Evolutionary conservation across 2,113 vertebrate species (phyloP), one percentile per base, ranked within the genome.

Genomic region (Dasypus novemcinctus): DNA sequence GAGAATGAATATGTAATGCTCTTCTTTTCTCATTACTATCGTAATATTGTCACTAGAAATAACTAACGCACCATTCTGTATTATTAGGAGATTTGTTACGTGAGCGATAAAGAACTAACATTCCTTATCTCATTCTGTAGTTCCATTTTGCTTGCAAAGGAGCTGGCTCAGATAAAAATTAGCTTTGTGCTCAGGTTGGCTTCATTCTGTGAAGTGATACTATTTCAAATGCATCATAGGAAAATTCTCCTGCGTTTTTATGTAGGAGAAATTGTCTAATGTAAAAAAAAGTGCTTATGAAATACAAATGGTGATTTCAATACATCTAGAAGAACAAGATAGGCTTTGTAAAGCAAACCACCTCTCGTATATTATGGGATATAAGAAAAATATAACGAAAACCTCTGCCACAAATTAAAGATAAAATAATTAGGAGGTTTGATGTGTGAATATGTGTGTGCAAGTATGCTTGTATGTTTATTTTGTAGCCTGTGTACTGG

Each of bases 71-170:
- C 11, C 76, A 85, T 95, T 96, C 64, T 0, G 4, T 92, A 63
- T 94, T 97, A 61, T 97, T 97, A 97, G 92, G 94, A 95, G 82
- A 41, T 97, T 95, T 96, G 49, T 91, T 96, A 87, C 2, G 75
- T 69, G 20, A 91, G 27, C 1, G 7, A 96, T 94, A 90, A 36
- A 96, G 80, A 97, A 97, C 87, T 94, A 96, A 89, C 81, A 82
- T 94, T 95, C 6, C 36, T 97, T 95, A 96, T 95, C 95, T 95
- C 52, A 57, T 94, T 85, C 82, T 81, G 1, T 86, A 94, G 89
- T 80, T 46, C 54, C 68, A 92, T 93, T 97, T 94, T 94, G 46
- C 14, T 86, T 86, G 86, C 59, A 88, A 96, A 97, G 46, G 27
- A 81, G 27, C 80, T 33, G 52, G n/a, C 33, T 97, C 38, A 94